phyloP scores from a whole-genome alignment of 2,888 invertebrate genomes.

The Acrocera orbiculus region DNA sequence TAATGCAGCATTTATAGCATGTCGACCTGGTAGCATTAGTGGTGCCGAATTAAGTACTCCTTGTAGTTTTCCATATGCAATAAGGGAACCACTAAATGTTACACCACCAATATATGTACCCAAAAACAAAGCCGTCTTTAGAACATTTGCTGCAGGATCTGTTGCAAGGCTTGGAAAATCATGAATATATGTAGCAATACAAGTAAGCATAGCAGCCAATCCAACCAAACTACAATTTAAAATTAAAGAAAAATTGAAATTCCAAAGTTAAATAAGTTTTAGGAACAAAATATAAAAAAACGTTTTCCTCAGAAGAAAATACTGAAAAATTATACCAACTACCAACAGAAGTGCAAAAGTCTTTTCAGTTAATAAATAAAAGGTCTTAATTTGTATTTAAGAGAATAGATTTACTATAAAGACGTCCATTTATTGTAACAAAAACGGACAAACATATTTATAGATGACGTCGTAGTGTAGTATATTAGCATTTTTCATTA shows the following conservation, averaged over 20 bases:
- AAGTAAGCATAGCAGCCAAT: constrained; percentile 72
- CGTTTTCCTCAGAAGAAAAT: too few species aligned
- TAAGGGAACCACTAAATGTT: constrained; percentile 74
- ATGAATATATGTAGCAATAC: constrained; percentile 65
- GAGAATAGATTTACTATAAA: too few species aligned
- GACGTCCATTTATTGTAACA: too few species aligned
- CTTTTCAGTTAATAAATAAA: too few species aligned
- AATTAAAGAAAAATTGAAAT: background rate
- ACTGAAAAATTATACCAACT: too few species aligned
- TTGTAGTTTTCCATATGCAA: constrained; percentile 83
- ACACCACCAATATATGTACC: constrained; percentile 83
- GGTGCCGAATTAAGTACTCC: constrained; percentile 65
- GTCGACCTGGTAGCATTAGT: constrained; percentile 63
- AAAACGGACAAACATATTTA: too few species aligned
- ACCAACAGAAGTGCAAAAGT: too few species aligned
- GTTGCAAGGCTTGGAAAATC: constrained; percentile 67
- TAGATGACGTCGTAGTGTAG: too few species aligned
- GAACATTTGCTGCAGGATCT: constrained; percentile 62
- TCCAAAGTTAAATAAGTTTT: background rate
- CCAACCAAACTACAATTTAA: constrained; percentile 55
- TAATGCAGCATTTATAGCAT: constrained; percentile 53
- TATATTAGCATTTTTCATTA: too few species aligned
- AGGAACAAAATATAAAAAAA: too few species aligned
- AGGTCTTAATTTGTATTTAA: too few species aligned
- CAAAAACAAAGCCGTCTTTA: constrained; percentile 69